Evolutionary conservation across 2,113 vertebrate species (phyloP).

Genomic region (Lepus europaeus): DNA sequence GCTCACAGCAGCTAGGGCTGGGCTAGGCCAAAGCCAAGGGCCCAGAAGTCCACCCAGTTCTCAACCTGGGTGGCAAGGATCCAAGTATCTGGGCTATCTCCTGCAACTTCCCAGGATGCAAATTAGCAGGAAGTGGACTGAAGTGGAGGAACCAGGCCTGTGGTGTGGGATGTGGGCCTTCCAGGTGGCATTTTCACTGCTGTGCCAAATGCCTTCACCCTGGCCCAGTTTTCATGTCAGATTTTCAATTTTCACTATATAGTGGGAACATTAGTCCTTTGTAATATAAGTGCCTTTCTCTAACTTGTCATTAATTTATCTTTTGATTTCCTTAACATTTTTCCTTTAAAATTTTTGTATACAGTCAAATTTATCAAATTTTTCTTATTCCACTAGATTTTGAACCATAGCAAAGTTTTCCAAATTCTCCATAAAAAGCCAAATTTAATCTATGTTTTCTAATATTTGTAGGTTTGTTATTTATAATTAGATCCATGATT

Average conservation of each 20-base stretch:
- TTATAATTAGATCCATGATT: not conserved
- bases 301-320: not conserved
- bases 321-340: not conserved
- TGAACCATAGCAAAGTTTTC: conserved; percentile 4
- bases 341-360: not conserved
- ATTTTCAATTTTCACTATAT: not conserved
- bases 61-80: too few relatives aligned
- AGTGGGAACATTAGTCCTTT: not conserved
- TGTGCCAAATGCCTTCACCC: too few relatives aligned
- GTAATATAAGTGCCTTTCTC: not conserved
- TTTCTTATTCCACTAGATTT: not conserved
- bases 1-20: too few relatives aligned
- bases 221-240: not conserved
- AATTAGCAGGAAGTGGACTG: too few relatives aligned
- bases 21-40: too few relatives aligned
- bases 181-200: too few relatives aligned
- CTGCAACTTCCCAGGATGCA: too few relatives aligned
- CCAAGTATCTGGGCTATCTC: too few relatives aligned
- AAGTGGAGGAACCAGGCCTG: too few relatives aligned
- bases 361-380: not conserved
- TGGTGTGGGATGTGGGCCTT: too few relatives aligned
- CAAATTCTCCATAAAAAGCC: not conserved
- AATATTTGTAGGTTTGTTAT: not conserved
- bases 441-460: not conserved
- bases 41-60: too few relatives aligned